Conservation (phyloP, 2,797 vertebrate genomes). For the Phrynocephalus guinanensis region DNA sequence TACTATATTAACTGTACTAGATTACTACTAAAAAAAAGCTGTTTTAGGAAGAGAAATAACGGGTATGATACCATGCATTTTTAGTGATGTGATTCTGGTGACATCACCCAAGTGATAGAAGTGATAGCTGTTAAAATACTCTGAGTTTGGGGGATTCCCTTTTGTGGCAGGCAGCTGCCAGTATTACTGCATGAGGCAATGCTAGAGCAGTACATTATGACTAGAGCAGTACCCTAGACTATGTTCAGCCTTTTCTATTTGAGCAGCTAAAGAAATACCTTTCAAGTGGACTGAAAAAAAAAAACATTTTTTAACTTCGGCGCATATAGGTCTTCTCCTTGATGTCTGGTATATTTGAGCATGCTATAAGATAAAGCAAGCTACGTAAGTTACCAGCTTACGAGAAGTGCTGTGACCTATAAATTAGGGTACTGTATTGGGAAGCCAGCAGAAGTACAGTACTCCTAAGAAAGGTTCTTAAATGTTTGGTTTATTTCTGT, state of each 20-base stretch:
- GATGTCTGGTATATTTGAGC: background rate
- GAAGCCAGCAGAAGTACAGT: background rate
- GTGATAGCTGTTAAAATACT: background rate
- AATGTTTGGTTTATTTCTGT: background rate
- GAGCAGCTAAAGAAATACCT: too few species aligned
- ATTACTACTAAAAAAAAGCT: too few species aligned
- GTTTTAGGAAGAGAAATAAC: background rate
- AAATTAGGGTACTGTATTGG: background rate
- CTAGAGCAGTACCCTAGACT: background rate
- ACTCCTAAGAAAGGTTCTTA: background rate
- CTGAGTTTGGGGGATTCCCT: background rate
- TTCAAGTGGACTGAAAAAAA: background rate
- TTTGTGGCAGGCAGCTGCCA: background rate
- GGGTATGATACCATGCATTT: too few species aligned
- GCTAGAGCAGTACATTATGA: background rate
- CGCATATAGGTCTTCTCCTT: too few species aligned
- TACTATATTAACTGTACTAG: too few species aligned
- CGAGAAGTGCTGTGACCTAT: background rate
- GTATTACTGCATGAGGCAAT: background rate
- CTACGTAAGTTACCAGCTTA: background rate
- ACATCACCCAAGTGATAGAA: background rate
- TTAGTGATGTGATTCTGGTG: background rate
- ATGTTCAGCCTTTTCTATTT: background rate
- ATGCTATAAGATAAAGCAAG: background rate
- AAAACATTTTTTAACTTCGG: background rate